These are phyloP conservation scores for Tetragnatha montana DNA, from an alignment of 2,888 invertebrate genomes.

Conservation along the genomic window DNA sequence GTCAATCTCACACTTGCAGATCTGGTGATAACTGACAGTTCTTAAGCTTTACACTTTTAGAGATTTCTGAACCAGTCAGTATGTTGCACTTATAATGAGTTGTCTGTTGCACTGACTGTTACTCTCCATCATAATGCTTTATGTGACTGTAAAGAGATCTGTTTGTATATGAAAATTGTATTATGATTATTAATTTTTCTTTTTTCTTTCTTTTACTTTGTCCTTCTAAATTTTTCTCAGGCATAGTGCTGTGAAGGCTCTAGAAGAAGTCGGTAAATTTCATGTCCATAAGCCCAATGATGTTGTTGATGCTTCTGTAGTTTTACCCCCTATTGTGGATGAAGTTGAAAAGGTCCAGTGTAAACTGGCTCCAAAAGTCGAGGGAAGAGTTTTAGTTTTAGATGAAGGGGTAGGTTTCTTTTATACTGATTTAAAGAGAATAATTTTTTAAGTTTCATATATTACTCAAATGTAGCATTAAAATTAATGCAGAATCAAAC, in stretches of 20 bases:
- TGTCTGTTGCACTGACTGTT: too few species aligned
- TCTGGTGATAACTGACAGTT: too few species aligned
- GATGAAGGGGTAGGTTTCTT: conserved; percentile 82
- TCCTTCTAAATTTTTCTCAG: conserved; percentile 13
- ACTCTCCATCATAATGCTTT: too few species aligned
- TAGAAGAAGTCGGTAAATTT: conserved; percentile 58
- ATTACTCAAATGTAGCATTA: too few species aligned
- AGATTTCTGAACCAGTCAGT: too few species aligned
- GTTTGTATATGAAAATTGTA: not conserved
- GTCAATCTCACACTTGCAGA: too few species aligned
- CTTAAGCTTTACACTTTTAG: too few species aligned
- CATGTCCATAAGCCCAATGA: conserved; percentile 51
- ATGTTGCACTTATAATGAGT: too few species aligned
- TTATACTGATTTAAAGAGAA: not conserved
- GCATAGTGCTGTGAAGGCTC: conserved; percentile 57
- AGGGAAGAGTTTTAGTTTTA: conserved; percentile 86
- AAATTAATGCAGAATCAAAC: too few species aligned
- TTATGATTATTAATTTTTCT: not conserved
- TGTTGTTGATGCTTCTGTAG: conserved; percentile 5
- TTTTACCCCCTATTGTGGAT: conserved; percentile 78
- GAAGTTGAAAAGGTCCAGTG: conserved; percentile 88
- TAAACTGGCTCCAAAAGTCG: conserved; percentile 86
- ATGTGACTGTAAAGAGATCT: too few species aligned
- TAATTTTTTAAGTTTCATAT: too few species aligned
- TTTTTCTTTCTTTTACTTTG: conserved; percentile 4